phyloP scores from a whole-genome alignment of 2,888 invertebrate species.

The Pecten maximus region DNA sequence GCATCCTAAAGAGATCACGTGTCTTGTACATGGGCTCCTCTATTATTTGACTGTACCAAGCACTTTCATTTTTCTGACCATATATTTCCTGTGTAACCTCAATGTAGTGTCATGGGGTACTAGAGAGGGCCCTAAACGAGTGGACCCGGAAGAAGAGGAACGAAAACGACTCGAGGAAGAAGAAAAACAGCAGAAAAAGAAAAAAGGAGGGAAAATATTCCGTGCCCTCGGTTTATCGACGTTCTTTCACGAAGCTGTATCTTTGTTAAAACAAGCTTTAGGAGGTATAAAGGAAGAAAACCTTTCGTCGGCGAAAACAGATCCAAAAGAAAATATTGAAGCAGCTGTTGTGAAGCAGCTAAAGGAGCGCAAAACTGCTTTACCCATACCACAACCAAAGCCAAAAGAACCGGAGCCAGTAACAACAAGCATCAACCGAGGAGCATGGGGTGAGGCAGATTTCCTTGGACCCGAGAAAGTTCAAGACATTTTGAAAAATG shows the following conservation, averaged over 20 bases:
- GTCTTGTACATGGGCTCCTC: conserved; percentile 87
- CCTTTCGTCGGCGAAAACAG: background rate
- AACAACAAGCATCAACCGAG: background rate
- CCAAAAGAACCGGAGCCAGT: background rate
- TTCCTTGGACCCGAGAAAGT: conserved; percentile 85
- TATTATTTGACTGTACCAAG: conserved; percentile 96
- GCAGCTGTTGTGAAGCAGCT: conserved; percentile 36
- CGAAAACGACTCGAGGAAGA: background rate
- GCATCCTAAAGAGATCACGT: conserved; percentile 91
- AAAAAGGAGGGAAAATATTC: conserved; percentile 18
- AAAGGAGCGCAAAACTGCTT: background rate
- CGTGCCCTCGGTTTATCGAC: conserved; percentile 36
- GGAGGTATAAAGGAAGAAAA: conserved; percentile 27
- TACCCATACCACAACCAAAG: background rate
- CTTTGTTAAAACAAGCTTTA: conserved; percentile 36
- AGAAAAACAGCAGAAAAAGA: conserved; percentile 26
- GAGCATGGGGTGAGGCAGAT: conserved; percentile 38
- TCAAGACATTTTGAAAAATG: conserved; percentile 91
- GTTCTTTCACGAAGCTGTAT: conserved; percentile 36
- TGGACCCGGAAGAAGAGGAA: conserved; percentile 47
- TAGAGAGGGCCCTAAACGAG: conserved; percentile 86
- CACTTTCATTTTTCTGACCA: conserved; percentile 95
- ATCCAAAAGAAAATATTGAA: background rate
- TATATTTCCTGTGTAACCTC: conserved; percentile 95
- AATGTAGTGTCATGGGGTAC: conserved; percentile 97